Evolutionary conservation across 92 coral and sea anemone genomes (phyloP).

Genomic region (Chrysogorgia sp.): DNA sequence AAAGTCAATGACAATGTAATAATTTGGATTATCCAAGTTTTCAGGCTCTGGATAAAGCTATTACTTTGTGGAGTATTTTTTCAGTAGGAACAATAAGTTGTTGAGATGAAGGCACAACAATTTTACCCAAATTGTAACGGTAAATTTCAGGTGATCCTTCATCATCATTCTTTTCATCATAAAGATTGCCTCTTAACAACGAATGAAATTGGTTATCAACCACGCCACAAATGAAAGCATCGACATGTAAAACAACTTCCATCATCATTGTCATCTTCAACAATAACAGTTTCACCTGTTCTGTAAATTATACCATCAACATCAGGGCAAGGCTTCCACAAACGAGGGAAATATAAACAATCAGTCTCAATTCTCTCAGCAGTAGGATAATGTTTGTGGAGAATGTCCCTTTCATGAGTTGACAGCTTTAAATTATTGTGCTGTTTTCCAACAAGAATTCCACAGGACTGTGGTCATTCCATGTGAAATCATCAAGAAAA

Average conservation of each 20-base stretch:
- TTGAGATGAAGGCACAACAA: conserved; percentile 13
- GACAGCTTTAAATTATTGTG: too few relatives aligned
- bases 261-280: conserved; percentile 43
- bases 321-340: conserved; percentile 24
- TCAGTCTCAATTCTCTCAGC: conserved; percentile 23
- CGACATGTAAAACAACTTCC: conserved; percentile 30
- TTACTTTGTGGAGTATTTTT: conserved; percentile 17
- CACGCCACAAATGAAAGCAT: conserved; percentile 40
- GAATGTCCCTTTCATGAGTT: neutral
- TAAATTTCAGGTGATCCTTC: conserved; percentile 27
- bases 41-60: conserved; percentile 47
- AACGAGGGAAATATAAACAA: conserved; percentile 20
- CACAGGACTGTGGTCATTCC: too few relatives aligned
- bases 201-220: conserved; percentile 40
- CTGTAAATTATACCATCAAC: conserved; percentile 12
- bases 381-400: conserved; percentile 1
- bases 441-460: too few relatives aligned
- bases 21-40: conserved; percentile 26
- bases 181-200: conserved; percentile 24
- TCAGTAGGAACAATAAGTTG: conserved; percentile 25
- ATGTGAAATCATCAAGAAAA: too few relatives aligned
- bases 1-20: conserved; percentile 25
- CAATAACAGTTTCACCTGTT: conserved; percentile 30
- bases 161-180: conserved; percentile 20
- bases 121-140: conserved; percentile 3